Evolutionary conservation across 2,797 vertebrate genomes (phyloP).

Genomic region (Eulemur coronatus): DNA sequence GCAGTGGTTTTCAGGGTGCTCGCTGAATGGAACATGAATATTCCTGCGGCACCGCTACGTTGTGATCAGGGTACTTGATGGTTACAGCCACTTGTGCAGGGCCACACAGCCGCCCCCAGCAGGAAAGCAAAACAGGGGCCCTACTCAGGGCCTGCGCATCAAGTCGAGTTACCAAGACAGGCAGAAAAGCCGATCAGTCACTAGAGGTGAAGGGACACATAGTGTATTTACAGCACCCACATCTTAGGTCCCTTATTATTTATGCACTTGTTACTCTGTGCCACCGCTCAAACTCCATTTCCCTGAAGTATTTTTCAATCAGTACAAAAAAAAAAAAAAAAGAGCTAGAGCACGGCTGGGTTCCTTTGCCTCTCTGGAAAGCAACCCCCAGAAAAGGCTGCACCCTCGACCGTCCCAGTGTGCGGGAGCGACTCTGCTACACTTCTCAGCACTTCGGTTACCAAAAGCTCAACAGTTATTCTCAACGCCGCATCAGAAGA

Average conservation of each 20-base stretch:
- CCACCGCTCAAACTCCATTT: not conserved
- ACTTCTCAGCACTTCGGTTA: not conserved
- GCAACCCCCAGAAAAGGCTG: not conserved
- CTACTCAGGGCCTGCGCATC: slow-evolving; percentile 34
- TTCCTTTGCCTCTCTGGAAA: not conserved
- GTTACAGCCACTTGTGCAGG: slow-evolving; percentile 67
- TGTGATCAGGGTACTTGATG: slow-evolving; percentile 67
- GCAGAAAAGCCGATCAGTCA: not conserved
- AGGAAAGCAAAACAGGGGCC: slow-evolving; percentile 68
- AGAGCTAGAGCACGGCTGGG: not conserved
- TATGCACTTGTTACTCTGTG: not conserved
- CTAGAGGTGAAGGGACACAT: not conserved
- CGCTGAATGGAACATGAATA: slow-evolving; percentile 74
- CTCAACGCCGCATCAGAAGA: no score
- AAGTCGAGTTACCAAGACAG: fast-evolving
- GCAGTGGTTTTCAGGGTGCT: slow-evolving; percentile 78
- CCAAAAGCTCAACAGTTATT: no score
- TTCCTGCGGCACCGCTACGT: slow-evolving; percentile 59
- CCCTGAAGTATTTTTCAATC: not conserved
- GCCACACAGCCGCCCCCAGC: slow-evolving; percentile 72
- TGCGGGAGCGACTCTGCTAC: no score
- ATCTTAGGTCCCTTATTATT: not conserved
- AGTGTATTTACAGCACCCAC: not conserved
- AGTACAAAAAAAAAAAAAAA: no score
- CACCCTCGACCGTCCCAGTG: fast-evolving